These are phyloP conservation scores for Drosophila bifasciata DNA, from an alignment of 1,140 invertebrate genomes.

Conservation along the genomic window DNA sequence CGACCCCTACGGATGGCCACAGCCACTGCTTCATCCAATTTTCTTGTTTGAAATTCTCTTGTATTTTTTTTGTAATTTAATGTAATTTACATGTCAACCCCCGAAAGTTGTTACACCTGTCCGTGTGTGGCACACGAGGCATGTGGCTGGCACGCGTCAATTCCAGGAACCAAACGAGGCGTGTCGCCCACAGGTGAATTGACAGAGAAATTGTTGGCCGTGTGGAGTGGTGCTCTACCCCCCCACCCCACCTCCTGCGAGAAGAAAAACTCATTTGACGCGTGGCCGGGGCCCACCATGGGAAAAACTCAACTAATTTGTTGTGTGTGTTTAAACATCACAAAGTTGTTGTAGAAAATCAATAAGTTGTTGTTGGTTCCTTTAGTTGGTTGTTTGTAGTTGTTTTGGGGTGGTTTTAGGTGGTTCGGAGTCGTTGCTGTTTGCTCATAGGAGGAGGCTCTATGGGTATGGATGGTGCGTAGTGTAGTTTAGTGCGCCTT, in stretches of 20 bases:
- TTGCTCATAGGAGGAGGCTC: too few species aligned
- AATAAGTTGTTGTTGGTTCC: constrained; percentile 21
- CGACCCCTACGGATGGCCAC: not conserved
- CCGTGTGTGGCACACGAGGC: constrained; percentile 9
- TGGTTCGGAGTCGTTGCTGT: constrained; percentile 17
- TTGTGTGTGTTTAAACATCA: constrained; percentile 42
- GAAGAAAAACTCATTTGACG: constrained; percentile 39
- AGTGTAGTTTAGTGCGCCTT: too few species aligned
- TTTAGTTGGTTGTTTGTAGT: constrained; percentile 21
- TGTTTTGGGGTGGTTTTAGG: constrained; percentile 1
- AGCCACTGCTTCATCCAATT: constrained; percentile 10
- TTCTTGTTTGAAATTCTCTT: not conserved
- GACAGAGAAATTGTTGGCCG: not conserved
- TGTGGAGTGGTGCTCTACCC: constrained; percentile 2
- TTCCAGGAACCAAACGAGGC: constrained; percentile 45
- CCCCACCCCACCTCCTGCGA: too few species aligned
- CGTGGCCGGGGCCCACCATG: constrained; percentile 42
- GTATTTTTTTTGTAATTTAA: constrained; percentile 35
- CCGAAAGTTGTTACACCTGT: constrained; percentile 42
- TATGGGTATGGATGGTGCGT: too few species aligned
- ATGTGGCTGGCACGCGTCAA: constrained; percentile 2
- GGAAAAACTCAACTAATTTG: constrained; percentile 37
- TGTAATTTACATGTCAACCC: constrained; percentile 38
- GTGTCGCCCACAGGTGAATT: constrained; percentile 39
- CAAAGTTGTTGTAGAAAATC: constrained; percentile 43